Base-by-base conservation (phyloP, 2,797 vertebrate genomes). In the Emydoidea blandingii region DNA sequence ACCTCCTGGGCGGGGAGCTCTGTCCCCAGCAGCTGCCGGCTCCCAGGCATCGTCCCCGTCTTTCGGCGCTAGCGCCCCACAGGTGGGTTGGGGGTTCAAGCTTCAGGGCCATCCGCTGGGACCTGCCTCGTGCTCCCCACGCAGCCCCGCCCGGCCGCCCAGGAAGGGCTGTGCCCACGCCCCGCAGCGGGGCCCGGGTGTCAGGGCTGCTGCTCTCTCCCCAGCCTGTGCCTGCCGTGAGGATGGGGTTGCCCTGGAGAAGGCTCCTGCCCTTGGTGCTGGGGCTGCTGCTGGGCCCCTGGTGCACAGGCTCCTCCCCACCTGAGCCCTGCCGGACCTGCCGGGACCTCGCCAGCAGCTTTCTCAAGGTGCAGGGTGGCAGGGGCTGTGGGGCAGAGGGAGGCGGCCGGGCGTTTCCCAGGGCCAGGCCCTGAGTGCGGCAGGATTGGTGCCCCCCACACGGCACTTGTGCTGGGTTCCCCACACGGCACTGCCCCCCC, bases 281-380 rank as follows among this genome's bases (percentile, higher is more conserved):
- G 41, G 49, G 87, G 56, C 15, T 90, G 27, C 19, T 92, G 19
- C n/a, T 91, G 52, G 80, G 59, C 25, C 25, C 82, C 11, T 68
- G 25, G 49, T 41, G 47, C 27, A 81, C 81, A 1, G 83, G 54
- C 8, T 5, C 81, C 37, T 53, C 96, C 50, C 95, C 98, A 27
- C 96, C 98, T 0, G 98, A 99, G 25, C 99, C 99, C 3, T 99
- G 99, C 94, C 99, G 99, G 92, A 99, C 98, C 47, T 99, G 99
- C 96, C 98, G 97, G 81, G 98, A 98, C 95, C 98, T 99, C 90
- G 98, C 99, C 0, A 98, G 99, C 93, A 99, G 98, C 97, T 99
- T 99, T 96, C 98, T 99, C 62, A 98, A 98, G 99, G 99, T 99
- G 95, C 79, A 94, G 84, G n/a, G 44, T 37, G 44, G 27, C 79